phyloP scores from a whole-genome alignment of 2,797 vertebrate genomes.

The Esox lucius region DNA sequence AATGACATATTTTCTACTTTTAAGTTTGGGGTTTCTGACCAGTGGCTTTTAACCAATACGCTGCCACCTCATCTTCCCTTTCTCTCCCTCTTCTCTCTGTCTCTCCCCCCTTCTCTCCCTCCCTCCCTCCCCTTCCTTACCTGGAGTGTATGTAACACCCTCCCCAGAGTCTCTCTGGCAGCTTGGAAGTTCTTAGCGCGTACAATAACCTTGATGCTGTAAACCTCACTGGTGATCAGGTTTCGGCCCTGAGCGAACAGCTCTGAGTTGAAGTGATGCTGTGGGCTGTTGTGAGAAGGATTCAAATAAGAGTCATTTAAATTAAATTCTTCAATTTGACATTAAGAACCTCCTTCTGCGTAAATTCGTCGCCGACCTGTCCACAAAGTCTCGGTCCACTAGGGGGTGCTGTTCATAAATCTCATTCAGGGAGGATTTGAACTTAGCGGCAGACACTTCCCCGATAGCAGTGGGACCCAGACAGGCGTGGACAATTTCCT shows the following conservation, averaged over 20 bases:
- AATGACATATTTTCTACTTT: no score
- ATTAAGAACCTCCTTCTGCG: neutral
- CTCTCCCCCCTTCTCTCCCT: neutral
- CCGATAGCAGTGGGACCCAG: slow-evolving; percentile 67
- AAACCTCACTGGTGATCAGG: slow-evolving; percentile 62
- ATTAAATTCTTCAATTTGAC: slow-evolving; percentile 8
- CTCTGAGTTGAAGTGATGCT: slow-evolving; percentile 75
- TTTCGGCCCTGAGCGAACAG: slow-evolving; percentile 61
- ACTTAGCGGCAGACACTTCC: slow-evolving; percentile 71
- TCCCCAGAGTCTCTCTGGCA: slow-evolving; percentile 70
- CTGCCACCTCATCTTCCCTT: fast-evolving
- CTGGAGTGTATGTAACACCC: slow-evolving; percentile 72
- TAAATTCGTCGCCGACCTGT: neutral
- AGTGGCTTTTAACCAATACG: no score
- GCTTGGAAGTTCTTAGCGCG: slow-evolving; percentile 60
- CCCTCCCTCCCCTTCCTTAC: slow-evolving; percentile 39
- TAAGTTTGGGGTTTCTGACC: no score
- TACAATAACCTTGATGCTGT: slow-evolving; percentile 65
- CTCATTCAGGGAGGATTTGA: slow-evolving; percentile 67
- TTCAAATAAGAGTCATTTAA: no score
- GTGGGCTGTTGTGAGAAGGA: slow-evolving; percentile 39
- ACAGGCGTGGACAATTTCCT: slow-evolving; percentile 70
- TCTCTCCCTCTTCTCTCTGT: neutral
- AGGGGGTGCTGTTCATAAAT: slow-evolving; percentile 70
- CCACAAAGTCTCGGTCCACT: slow-evolving; percentile 63